These are phyloP conservation scores for Oophaga sylvatica DNA, from an alignment of 2,797 vertebrate species.

Conservation along the genomic window DNA sequence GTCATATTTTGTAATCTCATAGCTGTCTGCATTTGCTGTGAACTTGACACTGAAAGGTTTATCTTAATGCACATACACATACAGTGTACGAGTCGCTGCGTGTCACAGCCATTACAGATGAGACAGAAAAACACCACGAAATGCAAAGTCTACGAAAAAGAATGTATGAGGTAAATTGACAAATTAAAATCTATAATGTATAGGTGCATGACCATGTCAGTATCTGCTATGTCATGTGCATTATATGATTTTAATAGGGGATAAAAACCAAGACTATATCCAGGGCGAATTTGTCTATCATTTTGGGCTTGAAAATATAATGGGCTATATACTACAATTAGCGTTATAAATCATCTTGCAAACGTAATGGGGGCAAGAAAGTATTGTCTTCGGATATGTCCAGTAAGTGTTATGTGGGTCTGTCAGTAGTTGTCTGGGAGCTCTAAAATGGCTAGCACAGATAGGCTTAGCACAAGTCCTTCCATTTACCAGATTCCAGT, in stretches of 20 bases:
- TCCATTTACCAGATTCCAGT: too few species aligned
- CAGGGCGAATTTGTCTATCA: background rate
- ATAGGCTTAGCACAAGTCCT: too few species aligned
- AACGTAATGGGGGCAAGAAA: too few species aligned
- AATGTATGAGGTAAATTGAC: background rate
- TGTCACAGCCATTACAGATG: conserved; percentile 8
- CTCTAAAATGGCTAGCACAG: too few species aligned
- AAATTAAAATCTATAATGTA: background rate
- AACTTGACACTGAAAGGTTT: conserved; percentile 48
- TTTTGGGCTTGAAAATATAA: too few species aligned
- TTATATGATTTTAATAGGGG: background rate
- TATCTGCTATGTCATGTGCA: background rate
- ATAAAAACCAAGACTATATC: background rate
- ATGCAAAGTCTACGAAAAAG: background rate
- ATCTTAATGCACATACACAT: conserved; percentile 38
- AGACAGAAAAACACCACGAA: background rate
- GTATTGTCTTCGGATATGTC: too few species aligned
- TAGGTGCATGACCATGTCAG: background rate
- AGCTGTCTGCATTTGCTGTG: conserved; percentile 46
- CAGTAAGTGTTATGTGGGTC: too few species aligned
- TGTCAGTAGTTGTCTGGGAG: too few species aligned
- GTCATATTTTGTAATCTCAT: conserved; percentile 50
- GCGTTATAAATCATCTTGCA: too few species aligned
- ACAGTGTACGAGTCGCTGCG: background rate
- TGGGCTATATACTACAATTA: too few species aligned